Evolutionary conservation across 2,888 invertebrate genomes (phyloP).

Genomic region (Thereva unica): DNA sequence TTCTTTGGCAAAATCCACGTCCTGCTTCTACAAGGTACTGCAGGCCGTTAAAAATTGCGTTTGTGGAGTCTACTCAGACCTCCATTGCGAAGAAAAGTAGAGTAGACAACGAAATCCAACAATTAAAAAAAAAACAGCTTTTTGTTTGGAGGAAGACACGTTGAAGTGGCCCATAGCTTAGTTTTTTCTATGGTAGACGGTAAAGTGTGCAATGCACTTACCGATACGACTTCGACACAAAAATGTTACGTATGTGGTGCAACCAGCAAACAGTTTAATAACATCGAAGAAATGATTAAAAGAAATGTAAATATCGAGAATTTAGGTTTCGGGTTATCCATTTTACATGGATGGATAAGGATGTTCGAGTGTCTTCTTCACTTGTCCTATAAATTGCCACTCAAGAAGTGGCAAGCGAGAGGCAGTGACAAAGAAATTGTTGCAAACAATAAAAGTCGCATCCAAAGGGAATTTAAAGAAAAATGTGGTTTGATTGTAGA

Average conservation of each 20-base stretch:
- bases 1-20: conserved; percentile 47
- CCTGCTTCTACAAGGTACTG: conserved; percentile 46
- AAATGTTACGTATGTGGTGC: conserved; percentile 15
- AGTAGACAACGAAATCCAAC: conserved; percentile 10
- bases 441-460: conserved; percentile 17
- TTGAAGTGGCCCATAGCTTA: not conserved
- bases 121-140: not conserved
- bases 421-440: conserved; percentile 21
- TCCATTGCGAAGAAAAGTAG: conserved; percentile 1
- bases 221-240: conserved; percentile 7
- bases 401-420: too few relatives aligned
- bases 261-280: conserved; percentile 1
- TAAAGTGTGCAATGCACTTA: conserved; percentile 14
- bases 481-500: conserved; percentile 13
- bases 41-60: conserved; percentile 46
- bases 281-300: not conserved
- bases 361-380: conserved; percentile 24
- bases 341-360: too few relatives aligned
- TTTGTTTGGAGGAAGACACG: not conserved
- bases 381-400: conserved; percentile 22
- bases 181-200: conserved; percentile 15
- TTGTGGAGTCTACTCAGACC: conserved; percentile 44
- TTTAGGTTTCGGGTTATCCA: conserved; percentile 4
- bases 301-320: not conserved
- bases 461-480: conserved; percentile 16